Conservation (phyloP, 2,113 vertebrate genomes). For the western clawed frog (Xenopus tropicalis) region DNA sequence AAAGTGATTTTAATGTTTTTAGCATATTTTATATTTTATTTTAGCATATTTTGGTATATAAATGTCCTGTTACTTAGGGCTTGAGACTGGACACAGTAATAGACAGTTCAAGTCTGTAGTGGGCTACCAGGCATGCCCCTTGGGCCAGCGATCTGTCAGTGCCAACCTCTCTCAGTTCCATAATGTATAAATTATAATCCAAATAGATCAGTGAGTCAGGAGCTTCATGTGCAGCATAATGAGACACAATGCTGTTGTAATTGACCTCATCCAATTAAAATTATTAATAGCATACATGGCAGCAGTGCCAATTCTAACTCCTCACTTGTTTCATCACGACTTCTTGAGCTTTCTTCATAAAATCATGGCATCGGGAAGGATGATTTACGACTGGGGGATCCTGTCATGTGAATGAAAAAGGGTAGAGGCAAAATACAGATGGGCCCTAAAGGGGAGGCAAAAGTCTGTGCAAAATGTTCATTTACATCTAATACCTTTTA, state of each 20-base stretch:
- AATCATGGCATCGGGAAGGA: slow-evolving; percentile 49
- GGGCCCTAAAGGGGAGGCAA: background rate
- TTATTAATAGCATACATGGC: slow-evolving; percentile 66
- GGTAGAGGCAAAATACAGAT: background rate
- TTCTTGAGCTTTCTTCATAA: slow-evolving; percentile 61
- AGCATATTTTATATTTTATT: too few species aligned
- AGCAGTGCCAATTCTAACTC: slow-evolving; percentile 50
- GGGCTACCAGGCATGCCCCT: too few species aligned
- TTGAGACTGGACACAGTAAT: too few species aligned
- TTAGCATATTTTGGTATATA: too few species aligned
- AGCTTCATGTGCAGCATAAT: slow-evolving; percentile 58
- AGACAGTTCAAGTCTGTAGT: too few species aligned
- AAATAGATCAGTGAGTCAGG: background rate
- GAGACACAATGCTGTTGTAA: slow-evolving; percentile 57
- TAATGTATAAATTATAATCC: slow-evolving; percentile 29
- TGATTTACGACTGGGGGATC: slow-evolving; percentile 36
- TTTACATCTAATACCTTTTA: background rate
- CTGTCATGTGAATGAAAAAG: background rate
- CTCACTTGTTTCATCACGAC: slow-evolving; percentile 56
- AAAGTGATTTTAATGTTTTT: too few species aligned
- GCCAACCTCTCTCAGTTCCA: slow-evolving; percentile 19
- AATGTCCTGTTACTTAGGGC: too few species aligned
- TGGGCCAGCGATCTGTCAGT: too few species aligned
- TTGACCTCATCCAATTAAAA: slow-evolving; percentile 67
- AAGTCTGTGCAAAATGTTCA: slow-evolving; percentile 7